These are phyloP conservation scores for Odontomyia ornata DNA, from an alignment of 2,888 invertebrate genomes.

Conservation along the genomic window DNA sequence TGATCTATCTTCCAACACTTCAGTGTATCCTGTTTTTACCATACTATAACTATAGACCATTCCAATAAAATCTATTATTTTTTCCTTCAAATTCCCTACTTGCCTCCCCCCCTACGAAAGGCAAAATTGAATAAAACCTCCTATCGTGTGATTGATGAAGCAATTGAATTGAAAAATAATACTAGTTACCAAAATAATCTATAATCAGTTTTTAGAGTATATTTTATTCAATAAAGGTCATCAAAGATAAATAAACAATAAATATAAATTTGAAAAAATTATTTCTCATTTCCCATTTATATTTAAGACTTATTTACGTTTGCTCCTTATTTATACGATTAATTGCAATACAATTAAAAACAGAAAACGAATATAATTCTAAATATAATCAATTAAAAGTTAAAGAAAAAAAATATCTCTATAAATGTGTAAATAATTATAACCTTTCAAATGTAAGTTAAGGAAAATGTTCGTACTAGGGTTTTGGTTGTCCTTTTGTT, in stretches of 20 bases:
- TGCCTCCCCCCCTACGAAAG: neutral
- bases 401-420: neutral
- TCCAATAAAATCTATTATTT: too few species aligned
- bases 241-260: neutral
- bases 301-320: too few species aligned
- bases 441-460: neutral
- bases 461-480: neutral
- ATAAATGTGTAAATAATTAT: neutral
- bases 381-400: neutral
- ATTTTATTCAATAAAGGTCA: neutral
- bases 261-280: neutral
- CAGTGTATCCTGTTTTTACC: too few species aligned
- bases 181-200: constrained; percentile 2
- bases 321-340: too few species aligned
- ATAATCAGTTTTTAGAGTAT: neutral
- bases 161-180: constrained; percentile 4
- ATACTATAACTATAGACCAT: too few species aligned
- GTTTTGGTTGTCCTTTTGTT: neutral
- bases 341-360: too few species aligned
- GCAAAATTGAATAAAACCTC: constrained; percentile 6
- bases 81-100: too few species aligned
- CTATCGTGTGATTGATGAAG: constrained; percentile 13
- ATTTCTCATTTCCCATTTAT: too few species aligned
- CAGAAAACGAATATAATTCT: constrained; percentile 1
- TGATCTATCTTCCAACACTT: too few species aligned